Base-by-base conservation (phyloP, 35 echinoderm and acorn worm genomes). In the Ptychodera flava region DNA sequence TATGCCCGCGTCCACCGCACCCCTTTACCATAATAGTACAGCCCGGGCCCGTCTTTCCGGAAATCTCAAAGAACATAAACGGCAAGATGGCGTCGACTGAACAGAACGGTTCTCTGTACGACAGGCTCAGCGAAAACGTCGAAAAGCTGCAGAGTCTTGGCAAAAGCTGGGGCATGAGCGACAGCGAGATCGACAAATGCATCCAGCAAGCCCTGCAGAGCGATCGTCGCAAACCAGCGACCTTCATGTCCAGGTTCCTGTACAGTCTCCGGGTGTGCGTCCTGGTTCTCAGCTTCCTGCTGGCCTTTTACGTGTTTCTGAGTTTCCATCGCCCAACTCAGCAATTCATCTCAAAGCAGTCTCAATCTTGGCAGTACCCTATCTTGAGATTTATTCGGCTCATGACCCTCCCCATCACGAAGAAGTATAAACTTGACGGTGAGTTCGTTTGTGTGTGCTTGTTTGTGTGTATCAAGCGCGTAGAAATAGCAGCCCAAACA, bases 121-220 rank as follows among this genome's bases (percentile, higher is more conserved):
- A 89, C 75, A 31, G 38, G 15, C 80, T 89, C 28, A 81, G 29
- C 10, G 36, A 89, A 30, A 37, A 89, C 22, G 87, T 82, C 28
- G n/a, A 83, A 77, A 89, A 89, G 34, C 28, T 89, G 28, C 79
- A 80, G 1, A 37, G 83, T 76, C 79, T 89, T 32, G 87, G 87
- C 2, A 83, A 53, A 89, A 82, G 79, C 28, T 89, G 87, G 87
- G 87, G 87, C 1, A 52, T 89, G 16, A 34, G 83, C 38, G 87
- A 89, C 78, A 28, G n/a, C 28, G 78, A 89, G 32, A 89, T 89
- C 33, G 38, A 89, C 0, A 2, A 34, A 16, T 89, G 87, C 77
- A 36, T 89, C 34, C 36, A 82, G 29, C 36, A 34, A 31, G 87
- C 87, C 30, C 38, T 89, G 36, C 32, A 29, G 33, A 33, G 0